phyloP scores from a whole-genome alignment of 2,113 vertebrate species.

The Regulus satrapa region DNA sequence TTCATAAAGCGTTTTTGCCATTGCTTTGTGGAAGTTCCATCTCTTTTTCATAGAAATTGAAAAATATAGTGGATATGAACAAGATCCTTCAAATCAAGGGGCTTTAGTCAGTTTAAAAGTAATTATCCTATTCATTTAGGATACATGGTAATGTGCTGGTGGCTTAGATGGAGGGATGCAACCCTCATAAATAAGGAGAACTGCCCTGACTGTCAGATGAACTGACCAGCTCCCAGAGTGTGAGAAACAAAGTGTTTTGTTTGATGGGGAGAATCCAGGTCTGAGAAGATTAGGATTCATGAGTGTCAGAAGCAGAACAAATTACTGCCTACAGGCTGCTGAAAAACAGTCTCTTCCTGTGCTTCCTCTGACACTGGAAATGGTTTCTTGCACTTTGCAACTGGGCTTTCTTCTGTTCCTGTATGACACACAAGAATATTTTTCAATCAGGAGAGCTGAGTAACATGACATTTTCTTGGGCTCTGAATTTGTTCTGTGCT shows the following conservation, averaged over 20 bases:
- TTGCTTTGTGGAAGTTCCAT: background rate
- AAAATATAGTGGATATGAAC: background rate
- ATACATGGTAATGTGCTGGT: background rate
- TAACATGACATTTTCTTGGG: background rate
- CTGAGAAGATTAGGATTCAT: background rate
- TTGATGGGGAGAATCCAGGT: background rate
- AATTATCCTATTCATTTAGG: background rate
- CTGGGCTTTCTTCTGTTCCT: background rate
- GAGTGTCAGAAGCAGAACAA: background rate
- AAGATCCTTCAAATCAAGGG: background rate
- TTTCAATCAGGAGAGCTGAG: background rate
- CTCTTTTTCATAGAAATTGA: background rate
- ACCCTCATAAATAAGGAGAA: background rate
- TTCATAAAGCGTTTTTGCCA: background rate
- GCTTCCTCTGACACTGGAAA: background rate
- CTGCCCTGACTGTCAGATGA: background rate
- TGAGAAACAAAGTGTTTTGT: background rate
- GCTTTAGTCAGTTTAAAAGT: background rate
- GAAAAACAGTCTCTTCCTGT: background rate
- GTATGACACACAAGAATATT: background rate
- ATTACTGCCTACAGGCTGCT: background rate
- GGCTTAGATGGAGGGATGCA: background rate
- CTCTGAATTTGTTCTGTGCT: background rate
- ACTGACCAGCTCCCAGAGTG: background rate
- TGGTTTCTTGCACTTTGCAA: background rate